Conservation (phyloP, 2,113 vertebrate species). For the Sturnira hondurensis region DNA sequence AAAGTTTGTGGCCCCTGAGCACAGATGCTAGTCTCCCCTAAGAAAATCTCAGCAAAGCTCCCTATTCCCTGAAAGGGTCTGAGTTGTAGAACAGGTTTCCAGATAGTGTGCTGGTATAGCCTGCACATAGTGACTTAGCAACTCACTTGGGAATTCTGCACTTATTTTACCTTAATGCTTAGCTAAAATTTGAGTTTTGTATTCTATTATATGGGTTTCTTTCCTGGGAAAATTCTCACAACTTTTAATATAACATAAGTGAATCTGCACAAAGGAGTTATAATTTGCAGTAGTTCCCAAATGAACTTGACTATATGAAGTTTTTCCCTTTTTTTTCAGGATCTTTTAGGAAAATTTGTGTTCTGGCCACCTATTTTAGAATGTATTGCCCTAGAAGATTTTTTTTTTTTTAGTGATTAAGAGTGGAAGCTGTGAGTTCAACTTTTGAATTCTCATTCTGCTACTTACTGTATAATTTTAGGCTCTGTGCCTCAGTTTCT, state of each 20-base stretch:
- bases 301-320: background rate
- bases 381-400: background rate
- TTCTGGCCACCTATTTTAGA: background rate
- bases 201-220: slow-evolving; percentile 52
- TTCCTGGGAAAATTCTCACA: slow-evolving; percentile 55
- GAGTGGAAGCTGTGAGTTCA: background rate
- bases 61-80: background rate
- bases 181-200: slow-evolving; percentile 38
- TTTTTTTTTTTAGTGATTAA: background rate
- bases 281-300: background rate
- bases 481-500: background rate
- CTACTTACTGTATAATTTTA: background rate
- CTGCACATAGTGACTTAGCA: slow-evolving; percentile 20
- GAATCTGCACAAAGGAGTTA: background rate
- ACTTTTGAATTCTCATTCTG: background rate
- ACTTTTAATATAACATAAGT: slow-evolving; percentile 41
- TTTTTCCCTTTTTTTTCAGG: background rate
- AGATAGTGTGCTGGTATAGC: background rate
- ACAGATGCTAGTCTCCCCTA: background rate
- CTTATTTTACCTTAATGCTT: slow-evolving; percentile 41
- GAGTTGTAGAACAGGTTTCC: background rate
- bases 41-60: background rate
- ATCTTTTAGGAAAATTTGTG: background rate
- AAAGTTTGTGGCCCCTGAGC: background rate
- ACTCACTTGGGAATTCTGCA: background rate